Evolutionary conservation across 2,888 invertebrate species (phyloP).

Genomic region (Ptychoptera contaminata): DNA sequence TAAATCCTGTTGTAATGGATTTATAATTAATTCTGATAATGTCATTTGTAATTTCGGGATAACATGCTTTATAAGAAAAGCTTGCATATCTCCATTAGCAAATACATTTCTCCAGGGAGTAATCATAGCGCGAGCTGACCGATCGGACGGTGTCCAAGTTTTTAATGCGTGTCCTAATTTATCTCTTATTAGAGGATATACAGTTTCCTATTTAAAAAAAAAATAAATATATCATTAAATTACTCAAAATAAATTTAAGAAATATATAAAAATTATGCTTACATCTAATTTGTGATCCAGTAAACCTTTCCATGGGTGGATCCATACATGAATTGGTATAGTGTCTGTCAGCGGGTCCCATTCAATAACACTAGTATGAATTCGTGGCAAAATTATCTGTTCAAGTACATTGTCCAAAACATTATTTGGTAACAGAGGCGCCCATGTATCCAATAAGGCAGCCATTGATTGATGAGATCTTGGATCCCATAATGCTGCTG

Average conservation of each 20-base stretch:
- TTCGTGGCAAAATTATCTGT: conserved; percentile 60
- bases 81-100: conserved; percentile 56
- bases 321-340: conserved; percentile 92
- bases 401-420: conserved; percentile 68
- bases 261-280: background rate
- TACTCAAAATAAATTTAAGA: no score
- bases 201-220: conserved; percentile 22
- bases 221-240: no score
- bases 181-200: conserved; percentile 82
- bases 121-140: conserved; percentile 80
- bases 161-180: conserved; percentile 76
- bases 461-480: conserved; percentile 65
- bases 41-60: conserved; percentile 73
- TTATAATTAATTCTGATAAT: conserved; percentile 48
- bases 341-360: conserved; percentile 96
- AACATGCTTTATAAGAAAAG: conserved; percentile 72
- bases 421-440: conserved; percentile 65
- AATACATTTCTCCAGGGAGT: conserved; percentile 78
- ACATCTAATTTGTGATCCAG: conserved; percentile 42
- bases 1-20: conserved; percentile 57
- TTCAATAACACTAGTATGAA: conserved; percentile 57
- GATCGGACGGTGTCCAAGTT: conserved; percentile 93
- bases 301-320: conserved; percentile 88
- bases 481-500: conserved; percentile 60
- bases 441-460: conserved; percentile 66